phyloP scores from a whole-genome alignment of 2,113 vertebrate species.

The Natator depressus region DNA sequence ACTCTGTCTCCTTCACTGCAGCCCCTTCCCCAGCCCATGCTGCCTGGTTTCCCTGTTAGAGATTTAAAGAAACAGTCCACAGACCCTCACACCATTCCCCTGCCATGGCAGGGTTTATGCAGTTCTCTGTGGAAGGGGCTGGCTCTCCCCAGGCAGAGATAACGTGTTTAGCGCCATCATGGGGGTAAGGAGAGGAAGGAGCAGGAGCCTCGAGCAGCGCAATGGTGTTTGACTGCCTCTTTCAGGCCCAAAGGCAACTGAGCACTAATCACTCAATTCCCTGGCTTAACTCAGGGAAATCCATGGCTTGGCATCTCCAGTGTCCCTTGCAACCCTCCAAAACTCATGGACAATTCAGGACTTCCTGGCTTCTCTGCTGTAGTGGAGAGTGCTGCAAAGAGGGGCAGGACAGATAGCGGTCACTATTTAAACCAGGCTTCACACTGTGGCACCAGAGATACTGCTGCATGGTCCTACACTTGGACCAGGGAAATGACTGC shows the following conservation, averaged over 20 bases:
- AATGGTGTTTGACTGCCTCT: background rate
- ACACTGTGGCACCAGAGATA: background rate
- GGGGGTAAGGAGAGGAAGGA: accelerated
- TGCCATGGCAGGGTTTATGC: background rate
- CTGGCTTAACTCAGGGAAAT: background rate
- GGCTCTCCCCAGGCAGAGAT: background rate
- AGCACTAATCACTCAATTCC: accelerated
- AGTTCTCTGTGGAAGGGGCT: background rate
- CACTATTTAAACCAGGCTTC: background rate
- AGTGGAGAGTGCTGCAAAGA: background rate
- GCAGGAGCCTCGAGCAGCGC: background rate
- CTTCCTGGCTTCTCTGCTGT: background rate
- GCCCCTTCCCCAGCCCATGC: accelerated
- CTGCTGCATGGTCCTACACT: accelerated
- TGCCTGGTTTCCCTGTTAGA: background rate
- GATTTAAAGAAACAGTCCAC: background rate
- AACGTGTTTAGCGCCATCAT: background rate
- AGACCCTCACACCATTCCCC: accelerated
- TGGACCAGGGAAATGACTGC: background rate
- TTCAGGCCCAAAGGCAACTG: background rate
- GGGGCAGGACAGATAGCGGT: background rate
- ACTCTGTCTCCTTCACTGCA: background rate
- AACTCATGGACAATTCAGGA: background rate
- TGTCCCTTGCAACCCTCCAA: background rate
- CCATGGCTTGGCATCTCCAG: constrained; percentile 7